Percentiles rank a stretch among this genome's conserved stretches.
Evolutionary conservation across 2,888 invertebrate species (phyloP).

Genomic region (Diarsia brunnea): DNA sequence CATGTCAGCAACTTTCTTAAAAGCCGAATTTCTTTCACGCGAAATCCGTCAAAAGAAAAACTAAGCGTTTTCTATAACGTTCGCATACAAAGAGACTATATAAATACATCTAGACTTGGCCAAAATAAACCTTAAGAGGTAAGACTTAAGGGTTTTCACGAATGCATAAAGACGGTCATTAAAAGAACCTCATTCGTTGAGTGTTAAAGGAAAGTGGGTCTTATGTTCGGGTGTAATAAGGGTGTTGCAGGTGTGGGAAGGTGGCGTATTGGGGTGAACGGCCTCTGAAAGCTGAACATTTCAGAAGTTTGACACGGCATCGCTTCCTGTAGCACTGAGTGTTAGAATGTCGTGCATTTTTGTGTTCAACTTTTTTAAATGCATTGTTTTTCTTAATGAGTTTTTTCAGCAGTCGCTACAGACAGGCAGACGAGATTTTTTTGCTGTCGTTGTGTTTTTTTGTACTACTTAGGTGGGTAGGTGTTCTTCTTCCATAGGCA

Average conservation of each 20-base stretch:
- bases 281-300: constrained; percentile 83
- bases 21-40: constrained; percentile 75
- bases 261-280: constrained; percentile 78
- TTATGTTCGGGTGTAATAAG: constrained; percentile 68
- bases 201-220: constrained; percentile 56
- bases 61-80: constrained; percentile 71
- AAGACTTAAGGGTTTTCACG: constrained; percentile 66
- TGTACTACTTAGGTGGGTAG: background rate
- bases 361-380: constrained; percentile 63
- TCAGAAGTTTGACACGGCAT: constrained; percentile 86
- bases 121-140: constrained; percentile 72
- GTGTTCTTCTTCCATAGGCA: background rate
- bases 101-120: constrained; percentile 58
- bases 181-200: constrained; percentile 73
- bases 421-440: constrained; percentile 28
- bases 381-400: constrained; percentile 65
- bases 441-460: constrained; percentile 16
- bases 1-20: constrained; percentile 70
- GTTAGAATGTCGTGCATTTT: constrained; percentile 74
- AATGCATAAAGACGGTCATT: constrained; percentile 74
- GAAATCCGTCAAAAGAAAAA: constrained; percentile 77
- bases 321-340: constrained; percentile 79
- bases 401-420: constrained; percentile 51
- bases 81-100: constrained; percentile 64
- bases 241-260: constrained; percentile 68